Evolutionary conservation across 2,797 vertebrate genomes (phyloP).

Genomic region (Sarcoramphus papa): DNA sequence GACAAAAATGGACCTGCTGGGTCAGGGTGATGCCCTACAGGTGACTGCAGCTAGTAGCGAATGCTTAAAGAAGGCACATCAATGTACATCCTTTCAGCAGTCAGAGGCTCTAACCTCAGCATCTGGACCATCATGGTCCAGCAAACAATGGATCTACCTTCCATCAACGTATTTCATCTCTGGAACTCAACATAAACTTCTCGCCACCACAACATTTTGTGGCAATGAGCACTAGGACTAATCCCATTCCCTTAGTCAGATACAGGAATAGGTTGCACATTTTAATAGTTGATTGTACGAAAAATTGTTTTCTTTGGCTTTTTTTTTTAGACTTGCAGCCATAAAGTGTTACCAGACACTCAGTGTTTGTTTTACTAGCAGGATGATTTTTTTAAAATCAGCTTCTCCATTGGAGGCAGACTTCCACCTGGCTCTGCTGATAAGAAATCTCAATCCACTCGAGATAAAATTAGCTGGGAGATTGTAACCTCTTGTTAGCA

Average conservation of each 20-base stretch:
- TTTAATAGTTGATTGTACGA: not conserved
- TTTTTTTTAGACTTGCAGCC: not conserved
- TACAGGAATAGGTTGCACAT: not conserved
- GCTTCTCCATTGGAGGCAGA: not conserved
- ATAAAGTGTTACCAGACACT: not conserved
- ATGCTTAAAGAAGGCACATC: not conserved
- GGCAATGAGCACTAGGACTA: not conserved
- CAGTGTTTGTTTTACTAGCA: not conserved
- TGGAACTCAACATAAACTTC: not conserved
- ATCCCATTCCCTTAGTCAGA: not conserved
- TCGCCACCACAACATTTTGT: not conserved
- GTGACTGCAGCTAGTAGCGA: not conserved
- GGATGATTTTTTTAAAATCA: not conserved
- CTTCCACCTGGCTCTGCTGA: not conserved
- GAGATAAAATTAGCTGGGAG: slow-evolving; percentile 26
- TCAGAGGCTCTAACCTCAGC: not conserved
- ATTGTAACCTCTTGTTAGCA: not conserved
- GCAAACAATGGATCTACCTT: not conserved
- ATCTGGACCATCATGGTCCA: not conserved
- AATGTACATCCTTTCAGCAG: not conserved
- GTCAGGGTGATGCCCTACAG: not conserved
- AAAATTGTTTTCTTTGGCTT: not conserved
- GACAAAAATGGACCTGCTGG: not conserved
- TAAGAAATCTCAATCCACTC: not conserved
- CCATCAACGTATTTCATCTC: not conserved